phyloP scores from a whole-genome alignment of 2,113 vertebrate genomes.

The Nanorana parkeri region DNA sequence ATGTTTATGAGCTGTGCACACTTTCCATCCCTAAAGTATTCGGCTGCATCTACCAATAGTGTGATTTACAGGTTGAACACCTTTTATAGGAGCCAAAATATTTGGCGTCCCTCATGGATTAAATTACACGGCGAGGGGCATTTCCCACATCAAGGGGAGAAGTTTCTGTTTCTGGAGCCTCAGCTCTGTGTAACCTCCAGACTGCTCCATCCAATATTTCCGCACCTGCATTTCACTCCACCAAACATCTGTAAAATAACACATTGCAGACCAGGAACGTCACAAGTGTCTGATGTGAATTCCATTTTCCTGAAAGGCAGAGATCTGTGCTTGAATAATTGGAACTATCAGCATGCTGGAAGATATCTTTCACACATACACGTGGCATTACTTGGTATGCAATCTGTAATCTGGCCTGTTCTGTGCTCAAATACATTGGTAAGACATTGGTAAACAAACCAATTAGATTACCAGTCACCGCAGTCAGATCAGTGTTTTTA shows the following conservation, averaged over 20 bases:
- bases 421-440: too few species aligned
- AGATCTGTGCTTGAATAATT: too few species aligned
- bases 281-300: too few species aligned
- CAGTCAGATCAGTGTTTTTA: too few species aligned
- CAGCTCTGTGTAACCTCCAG: slow-evolving; percentile 17
- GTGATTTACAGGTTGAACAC: slow-evolving; percentile 11
- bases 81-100: slow-evolving; percentile 19
- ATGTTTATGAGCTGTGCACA: not conserved
- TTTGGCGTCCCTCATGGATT: slow-evolving; percentile 22
- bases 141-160: not conserved
- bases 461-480: too few species aligned
- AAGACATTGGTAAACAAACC: too few species aligned
- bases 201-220: not conserved
- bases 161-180: not conserved
- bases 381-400: too few species aligned
- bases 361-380: too few species aligned
- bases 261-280: not conserved
- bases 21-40: not conserved
- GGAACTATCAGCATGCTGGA: too few species aligned
- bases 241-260: not conserved
- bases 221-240: not conserved
- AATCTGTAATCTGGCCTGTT: too few species aligned
- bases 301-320: too few species aligned
- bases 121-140: not conserved
- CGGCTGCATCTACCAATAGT: slow-evolving; percentile 5